phyloP scores from a whole-genome alignment of 2,113 vertebrate genomes.

The Oriolus oriolus region DNA sequence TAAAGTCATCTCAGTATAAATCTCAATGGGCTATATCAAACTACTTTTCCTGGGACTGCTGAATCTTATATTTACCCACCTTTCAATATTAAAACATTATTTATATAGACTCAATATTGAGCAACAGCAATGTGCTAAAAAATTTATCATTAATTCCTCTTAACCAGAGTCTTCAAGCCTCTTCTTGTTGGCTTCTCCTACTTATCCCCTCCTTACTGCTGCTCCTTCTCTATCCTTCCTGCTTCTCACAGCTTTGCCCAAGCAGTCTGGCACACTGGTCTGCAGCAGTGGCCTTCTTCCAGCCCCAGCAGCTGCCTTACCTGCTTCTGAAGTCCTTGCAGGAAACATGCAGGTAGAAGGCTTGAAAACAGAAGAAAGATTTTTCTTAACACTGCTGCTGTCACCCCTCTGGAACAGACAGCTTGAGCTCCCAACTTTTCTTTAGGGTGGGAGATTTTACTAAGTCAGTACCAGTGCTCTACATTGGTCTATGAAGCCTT shows the following conservation, averaged over 20 bases:
- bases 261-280: background rate
- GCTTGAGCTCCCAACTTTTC: background rate
- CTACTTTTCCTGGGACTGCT: background rate
- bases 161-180: background rate
- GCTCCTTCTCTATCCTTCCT: background rate
- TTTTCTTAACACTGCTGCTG: background rate
- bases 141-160: background rate
- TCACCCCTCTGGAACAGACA: background rate
- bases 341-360: background rate
- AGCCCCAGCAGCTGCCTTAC: background rate
- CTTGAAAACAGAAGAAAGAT: background rate
- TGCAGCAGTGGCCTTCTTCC: background rate
- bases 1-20: background rate
- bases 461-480: background rate
- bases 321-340: background rate
- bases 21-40: background rate
- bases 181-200: background rate
- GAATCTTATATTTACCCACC: background rate
- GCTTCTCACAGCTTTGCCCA: background rate
- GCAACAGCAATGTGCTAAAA: background rate
- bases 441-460: background rate
- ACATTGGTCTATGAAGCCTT: background rate
- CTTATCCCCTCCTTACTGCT: background rate
- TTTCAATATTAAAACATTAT: background rate
- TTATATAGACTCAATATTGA: background rate